Conservation (phyloP, 2,797 vertebrate species). For the Coccyzus lansbergi region DNA sequence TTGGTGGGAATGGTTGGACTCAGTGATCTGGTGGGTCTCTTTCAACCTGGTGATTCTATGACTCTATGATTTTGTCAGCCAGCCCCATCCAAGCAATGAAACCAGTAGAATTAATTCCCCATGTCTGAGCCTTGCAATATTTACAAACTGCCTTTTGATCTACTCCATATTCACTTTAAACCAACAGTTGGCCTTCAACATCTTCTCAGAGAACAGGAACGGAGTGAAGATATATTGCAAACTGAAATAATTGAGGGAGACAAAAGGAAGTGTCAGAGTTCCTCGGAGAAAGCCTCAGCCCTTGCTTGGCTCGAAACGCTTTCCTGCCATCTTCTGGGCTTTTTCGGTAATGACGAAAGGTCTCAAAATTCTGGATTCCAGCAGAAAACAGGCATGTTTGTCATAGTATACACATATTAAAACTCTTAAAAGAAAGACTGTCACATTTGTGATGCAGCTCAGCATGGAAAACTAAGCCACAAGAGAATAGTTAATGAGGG, state of each 20-base stretch:
- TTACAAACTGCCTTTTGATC: background rate
- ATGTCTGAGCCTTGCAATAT: background rate
- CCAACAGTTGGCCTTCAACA: background rate
- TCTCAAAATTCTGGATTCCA: background rate
- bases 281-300: too few relatives aligned
- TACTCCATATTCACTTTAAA: background rate
- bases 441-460: fast-evolving
- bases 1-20: too few relatives aligned
- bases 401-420: fast-evolving
- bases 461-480: background rate
- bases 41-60: too few relatives aligned
- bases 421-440: background rate
- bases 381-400: fast-evolving
- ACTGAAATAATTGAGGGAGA: background rate
- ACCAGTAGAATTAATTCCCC: background rate
- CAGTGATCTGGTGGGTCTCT: too few relatives aligned
- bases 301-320: background rate
- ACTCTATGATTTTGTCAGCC: background rate
- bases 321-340: constrained; percentile 25
- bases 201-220: background rate
- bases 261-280: background rate
- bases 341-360: background rate
- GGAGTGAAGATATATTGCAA: fast-evolving
- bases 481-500: background rate
- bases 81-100: background rate